Percentiles rank a stretch among this genome's conserved stretches.
Conservation (phyloP, 2,797 vertebrate species). For the Muraenolepis orangiensis region DNA sequence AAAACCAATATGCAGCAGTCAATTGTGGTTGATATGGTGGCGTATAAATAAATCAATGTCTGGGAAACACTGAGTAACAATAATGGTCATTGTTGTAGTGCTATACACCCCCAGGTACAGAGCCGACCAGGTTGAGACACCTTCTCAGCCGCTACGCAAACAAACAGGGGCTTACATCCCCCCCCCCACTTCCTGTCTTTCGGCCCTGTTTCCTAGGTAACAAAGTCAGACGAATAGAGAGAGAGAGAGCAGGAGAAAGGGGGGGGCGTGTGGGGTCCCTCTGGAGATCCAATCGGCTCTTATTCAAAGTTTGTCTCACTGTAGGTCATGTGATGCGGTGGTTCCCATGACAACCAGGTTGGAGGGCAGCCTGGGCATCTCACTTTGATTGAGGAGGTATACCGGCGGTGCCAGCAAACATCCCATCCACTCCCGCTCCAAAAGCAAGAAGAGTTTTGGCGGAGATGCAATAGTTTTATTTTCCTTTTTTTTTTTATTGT, state of each 20-base stretch:
- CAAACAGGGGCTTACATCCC: slow-evolving; percentile 76
- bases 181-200: slow-evolving; percentile 68
- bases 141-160: slow-evolving; percentile 71
- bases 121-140: slow-evolving; percentile 57
- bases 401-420: slow-evolving; percentile 59
- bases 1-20: too few species aligned
- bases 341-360: slow-evolving; percentile 84
- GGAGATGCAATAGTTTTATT: slow-evolving; percentile 33
- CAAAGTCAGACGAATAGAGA: slow-evolving; percentile 78
- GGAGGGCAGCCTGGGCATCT: slow-evolving; percentile 73
- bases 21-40: too few species aligned
- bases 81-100: too few species aligned
- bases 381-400: slow-evolving; percentile 66
- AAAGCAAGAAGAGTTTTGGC: slow-evolving; percentile 48
- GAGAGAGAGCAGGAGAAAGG: background rate
- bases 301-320: slow-evolving; percentile 79
- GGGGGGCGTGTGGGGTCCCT: slow-evolving; percentile 52
- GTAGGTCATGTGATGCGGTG: slow-evolving; percentile 74
- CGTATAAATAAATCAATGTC: too few species aligned
- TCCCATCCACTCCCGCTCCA: slow-evolving; percentile 21
- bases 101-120: background rate
- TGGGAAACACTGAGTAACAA: too few species aligned
- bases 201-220: slow-evolving; percentile 81
- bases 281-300: slow-evolving; percentile 75
- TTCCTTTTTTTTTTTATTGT: background rate